Evolutionary conservation across 1,140 invertebrate species (phyloP), one percentile per base, ranked within the genome.

Genomic region (Daktulosphaira vitifoliae): DNA sequence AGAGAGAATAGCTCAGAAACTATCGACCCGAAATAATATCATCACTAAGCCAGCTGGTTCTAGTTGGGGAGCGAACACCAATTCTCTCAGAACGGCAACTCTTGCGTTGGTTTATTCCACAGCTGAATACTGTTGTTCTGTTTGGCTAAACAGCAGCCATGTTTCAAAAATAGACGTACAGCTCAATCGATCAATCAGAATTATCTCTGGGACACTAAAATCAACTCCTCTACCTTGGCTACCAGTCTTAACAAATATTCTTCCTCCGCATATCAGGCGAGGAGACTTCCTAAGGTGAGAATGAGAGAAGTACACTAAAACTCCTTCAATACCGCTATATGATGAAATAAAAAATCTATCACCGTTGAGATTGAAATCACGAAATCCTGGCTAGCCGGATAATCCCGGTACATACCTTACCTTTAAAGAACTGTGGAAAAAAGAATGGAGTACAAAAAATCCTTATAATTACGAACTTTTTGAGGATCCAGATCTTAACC

Each of bases 61-160:
- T 38, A 37, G 39, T 23, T 23, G 54, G 54, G 64, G 65, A 18
- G 51, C 44, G 18, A 25, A 52, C n/a, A 18, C 64, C 8, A 13
- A 66, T 16, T 22, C 51, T 25, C n/a, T 66, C 6, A 29, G 51
- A 42, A 68, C 46, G 22, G 52, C 65, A 20, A n/a, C n/a, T n/a
- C n/a, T n/a, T n/a, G n/a, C n/a, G n/a, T n/a, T n/a, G n/a, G n/a
- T n/a, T n/a, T n/a, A n/a, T n/a, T n/a, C n/a, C n/a, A n/a, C n/a
- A n/a, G n/a, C n/a, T n/a, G n/a, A n/a, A n/a, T n/a, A n/a, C n/a
- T n/a, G n/a, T n/a, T n/a, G n/a, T n/a, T n/a, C n/a, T n/a, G n/a
- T n/a, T n/a, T n/a, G n/a, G n/a, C n/a, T n/a, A n/a, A n/a, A n/a
- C n/a, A n/a, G n/a, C n/a, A n/a, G n/a, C n/a, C n/a, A n/a, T n/a